Conservation (phyloP, 2,113 vertebrate species). For the Gallinago media region DNA sequence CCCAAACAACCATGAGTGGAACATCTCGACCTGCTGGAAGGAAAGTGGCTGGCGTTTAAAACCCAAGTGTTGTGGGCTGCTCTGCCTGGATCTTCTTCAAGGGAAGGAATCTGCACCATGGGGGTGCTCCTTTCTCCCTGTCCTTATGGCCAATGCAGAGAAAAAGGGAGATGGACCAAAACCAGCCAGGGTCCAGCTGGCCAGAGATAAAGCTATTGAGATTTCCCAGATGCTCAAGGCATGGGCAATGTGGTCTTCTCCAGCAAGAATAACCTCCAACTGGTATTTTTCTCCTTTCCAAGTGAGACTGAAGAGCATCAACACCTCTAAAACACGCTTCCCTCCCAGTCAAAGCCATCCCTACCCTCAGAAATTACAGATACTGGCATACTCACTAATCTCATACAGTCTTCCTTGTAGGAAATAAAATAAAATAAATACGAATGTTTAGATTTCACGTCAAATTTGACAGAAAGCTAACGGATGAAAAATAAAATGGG, state of each 20-base stretch:
- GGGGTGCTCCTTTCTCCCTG: rapidly evolving
- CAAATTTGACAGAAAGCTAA: not conserved
- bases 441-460: not conserved
- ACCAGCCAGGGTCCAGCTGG: not conserved
- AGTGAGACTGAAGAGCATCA: not conserved
- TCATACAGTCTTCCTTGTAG: not conserved
- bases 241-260: not conserved
- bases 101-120: not conserved
- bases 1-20: not conserved
- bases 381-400: not conserved
- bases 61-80: not conserved
- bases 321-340: not conserved
- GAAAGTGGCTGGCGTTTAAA: not conserved
- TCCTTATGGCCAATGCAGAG: not conserved
- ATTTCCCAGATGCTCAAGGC: not conserved
- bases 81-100: not conserved
- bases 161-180: not conserved
- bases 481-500: not conserved
- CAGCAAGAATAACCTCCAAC: not conserved
- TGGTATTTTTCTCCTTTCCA: not conserved
- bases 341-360: not conserved
- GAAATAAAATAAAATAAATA: not conserved
- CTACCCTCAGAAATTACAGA: not conserved
- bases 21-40: not conserved
- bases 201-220: not conserved